phyloP scores from a whole-genome alignment of 64 coral and sea anemone genomes.

The Astreopora myriophthalma region DNA sequence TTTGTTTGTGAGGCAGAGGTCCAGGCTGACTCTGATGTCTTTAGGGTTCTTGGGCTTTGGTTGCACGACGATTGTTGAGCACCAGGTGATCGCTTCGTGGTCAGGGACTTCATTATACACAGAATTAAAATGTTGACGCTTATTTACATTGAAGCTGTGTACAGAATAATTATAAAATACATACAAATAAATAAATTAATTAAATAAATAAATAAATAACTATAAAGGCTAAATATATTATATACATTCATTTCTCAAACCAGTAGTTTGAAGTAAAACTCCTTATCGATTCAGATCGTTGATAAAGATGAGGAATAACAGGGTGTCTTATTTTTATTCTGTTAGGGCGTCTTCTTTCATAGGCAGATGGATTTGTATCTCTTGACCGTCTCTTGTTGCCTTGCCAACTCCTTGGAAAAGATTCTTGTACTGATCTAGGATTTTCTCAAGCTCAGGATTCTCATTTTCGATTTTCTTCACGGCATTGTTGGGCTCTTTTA shows the following conservation, averaged over 20 bases:
- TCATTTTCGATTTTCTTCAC: neutral
- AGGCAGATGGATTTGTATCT: conserved; percentile 34
- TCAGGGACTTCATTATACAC: too few relatives aligned
- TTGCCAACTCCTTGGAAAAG: conserved; percentile 25
- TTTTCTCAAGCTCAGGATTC: neutral
- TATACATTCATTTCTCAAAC: too few relatives aligned
- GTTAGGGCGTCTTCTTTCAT: conserved; percentile 53
- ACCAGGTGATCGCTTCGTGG: conserved; percentile 43
- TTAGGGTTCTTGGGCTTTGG: conserved; percentile 61
- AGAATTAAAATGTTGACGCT: too few relatives aligned
- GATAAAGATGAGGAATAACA: too few relatives aligned
- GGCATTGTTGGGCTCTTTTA: conserved; percentile 42
- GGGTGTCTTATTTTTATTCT: conserved; percentile 19
- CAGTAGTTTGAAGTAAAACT: too few relatives aligned
- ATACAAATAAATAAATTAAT: too few relatives aligned
- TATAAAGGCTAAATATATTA: too few relatives aligned
- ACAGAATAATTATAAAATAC: too few relatives aligned
- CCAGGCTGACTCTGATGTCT: conserved; percentile 39
- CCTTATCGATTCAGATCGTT: too few relatives aligned
- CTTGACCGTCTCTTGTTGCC: conserved; percentile 8
- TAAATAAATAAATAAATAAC: too few relatives aligned
- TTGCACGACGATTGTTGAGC: conserved; percentile 56
- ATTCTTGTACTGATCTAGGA: conserved; percentile 11
- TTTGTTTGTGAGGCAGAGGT: conserved; percentile 38
- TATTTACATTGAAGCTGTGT: too few relatives aligned